A percentile compares a stretch with the other conserved stretches of the same genome.
Evolutionary conservation across 1,140 invertebrate genomes (phyloP).

Genomic region (Pygmarrhopalites habei): DNA sequence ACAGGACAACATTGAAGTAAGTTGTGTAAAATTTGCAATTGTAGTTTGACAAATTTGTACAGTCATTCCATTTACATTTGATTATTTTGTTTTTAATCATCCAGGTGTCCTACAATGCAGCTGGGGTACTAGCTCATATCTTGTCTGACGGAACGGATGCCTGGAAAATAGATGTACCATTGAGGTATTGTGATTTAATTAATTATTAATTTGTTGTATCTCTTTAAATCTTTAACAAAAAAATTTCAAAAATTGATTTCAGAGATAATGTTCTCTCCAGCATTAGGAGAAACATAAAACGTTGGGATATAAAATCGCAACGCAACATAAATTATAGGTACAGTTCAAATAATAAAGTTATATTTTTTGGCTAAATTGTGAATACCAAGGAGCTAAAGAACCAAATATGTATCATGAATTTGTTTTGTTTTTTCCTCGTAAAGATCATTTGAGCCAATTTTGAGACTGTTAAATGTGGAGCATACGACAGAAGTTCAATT

Average conservation of each 20-base stretch:
- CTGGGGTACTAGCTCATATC: constrained; percentile 90
- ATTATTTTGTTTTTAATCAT: constrained; percentile 6
- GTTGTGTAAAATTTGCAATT: too few relatives aligned
- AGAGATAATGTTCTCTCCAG: constrained; percentile 65
- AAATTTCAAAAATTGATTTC: too few relatives aligned
- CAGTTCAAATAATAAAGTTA: too few relatives aligned
- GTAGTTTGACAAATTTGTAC: too few relatives aligned
- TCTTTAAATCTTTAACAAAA: too few relatives aligned
- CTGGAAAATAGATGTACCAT: constrained; percentile 68
- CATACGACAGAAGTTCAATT: constrained; percentile 85
- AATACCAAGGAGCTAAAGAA: too few relatives aligned
- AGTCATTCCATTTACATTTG: neutral
- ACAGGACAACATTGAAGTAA: constrained; percentile 91
- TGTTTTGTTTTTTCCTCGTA: too few relatives aligned
- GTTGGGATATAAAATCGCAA: constrained; percentile 77
- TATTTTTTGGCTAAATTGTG: too few relatives aligned
- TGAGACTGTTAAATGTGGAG: constrained; percentile 67
- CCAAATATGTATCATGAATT: too few relatives aligned
- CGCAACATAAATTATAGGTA: constrained; percentile 92
- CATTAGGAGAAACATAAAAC: constrained; percentile 72
- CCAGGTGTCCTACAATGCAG: constrained; percentile 91
- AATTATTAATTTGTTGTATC: too few relatives aligned
- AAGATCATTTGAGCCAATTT: constrained; percentile 81
- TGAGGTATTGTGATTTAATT: too few relatives aligned
- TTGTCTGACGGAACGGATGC: constrained; percentile 70